Evolutionary conservation across 2,888 invertebrate species (phyloP).

Genomic region (Dolichopus griseipennis): DNA sequence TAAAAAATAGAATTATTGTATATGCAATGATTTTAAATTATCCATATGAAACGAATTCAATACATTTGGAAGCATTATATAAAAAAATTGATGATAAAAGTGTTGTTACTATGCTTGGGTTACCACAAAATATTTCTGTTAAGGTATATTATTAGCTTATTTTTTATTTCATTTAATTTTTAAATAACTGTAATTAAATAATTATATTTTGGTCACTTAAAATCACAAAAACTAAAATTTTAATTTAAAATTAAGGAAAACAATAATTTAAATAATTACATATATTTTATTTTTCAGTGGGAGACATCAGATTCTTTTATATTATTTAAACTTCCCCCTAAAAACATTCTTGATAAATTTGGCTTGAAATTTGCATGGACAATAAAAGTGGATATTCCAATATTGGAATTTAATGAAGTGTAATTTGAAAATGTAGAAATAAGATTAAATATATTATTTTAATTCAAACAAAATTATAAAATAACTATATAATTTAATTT

Average conservation of each 20-base stretch:
- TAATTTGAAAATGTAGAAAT: background rate
- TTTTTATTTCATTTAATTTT: constrained; percentile 7
- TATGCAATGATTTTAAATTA: constrained; percentile 64
- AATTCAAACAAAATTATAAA: too few relatives aligned
- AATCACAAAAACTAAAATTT: too few relatives aligned
- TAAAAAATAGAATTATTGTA: constrained; percentile 37
- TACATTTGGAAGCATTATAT: constrained; percentile 44
- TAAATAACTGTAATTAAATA: too few relatives aligned
- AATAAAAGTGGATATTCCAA: constrained; percentile 34
- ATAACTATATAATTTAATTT: too few relatives aligned
- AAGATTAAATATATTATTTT: too few relatives aligned
- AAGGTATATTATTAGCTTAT: constrained; percentile 25
- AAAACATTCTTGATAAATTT: constrained; percentile 35
- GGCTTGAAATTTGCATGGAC: constrained; percentile 39
- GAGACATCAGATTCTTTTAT: constrained; percentile 26
- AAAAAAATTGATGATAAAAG: constrained; percentile 32
- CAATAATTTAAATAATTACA: too few relatives aligned
- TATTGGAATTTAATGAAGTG: background rate
- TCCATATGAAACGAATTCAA: constrained; percentile 52
- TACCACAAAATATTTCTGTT: constrained; percentile 29
- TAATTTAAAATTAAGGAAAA: too few relatives aligned
- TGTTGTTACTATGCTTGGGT: constrained; percentile 48
- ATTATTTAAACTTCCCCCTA: constrained; percentile 36
- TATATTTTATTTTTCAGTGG: constrained; percentile 29
- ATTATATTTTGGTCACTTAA: too few relatives aligned